phyloP scores from a whole-genome alignment of 2,797 vertebrate genomes.

The Carduelis carduelis region DNA sequence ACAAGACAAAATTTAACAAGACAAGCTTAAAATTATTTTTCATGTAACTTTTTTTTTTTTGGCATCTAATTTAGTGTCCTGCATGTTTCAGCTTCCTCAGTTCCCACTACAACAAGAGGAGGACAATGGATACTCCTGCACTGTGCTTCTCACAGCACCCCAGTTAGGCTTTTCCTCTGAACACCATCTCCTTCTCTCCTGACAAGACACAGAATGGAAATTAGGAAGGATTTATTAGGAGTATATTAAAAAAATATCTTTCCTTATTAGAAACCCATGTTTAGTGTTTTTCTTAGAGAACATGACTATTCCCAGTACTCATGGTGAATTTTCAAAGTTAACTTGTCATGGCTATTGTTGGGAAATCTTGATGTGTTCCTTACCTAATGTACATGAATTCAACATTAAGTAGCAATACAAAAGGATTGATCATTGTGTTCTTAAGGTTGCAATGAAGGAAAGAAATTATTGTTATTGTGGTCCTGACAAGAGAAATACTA shows the following conservation, averaged over 20 bases:
- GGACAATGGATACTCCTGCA: rapidly evolving
- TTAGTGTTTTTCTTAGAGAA: not conserved
- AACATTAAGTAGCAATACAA: not conserved
- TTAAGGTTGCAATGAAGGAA: not conserved
- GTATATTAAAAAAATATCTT: not conserved
- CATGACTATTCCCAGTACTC: not conserved
- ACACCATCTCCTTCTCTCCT: not conserved
- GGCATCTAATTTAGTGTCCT: not conserved
- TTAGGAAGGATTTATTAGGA: not conserved
- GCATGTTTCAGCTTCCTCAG: not conserved
- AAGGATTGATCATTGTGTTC: not conserved
- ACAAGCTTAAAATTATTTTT: not conserved
- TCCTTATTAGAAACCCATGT: not conserved
- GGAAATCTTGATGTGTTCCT: not conserved
- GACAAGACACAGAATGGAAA: not conserved
- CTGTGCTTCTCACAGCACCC: not conserved
- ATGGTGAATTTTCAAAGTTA: not conserved
- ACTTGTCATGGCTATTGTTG: not conserved
- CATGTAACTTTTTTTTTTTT: not conserved
- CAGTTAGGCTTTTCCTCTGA: not conserved
- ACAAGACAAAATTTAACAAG: not conserved
- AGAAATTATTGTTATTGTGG: not conserved
- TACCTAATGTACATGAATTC: not conserved
- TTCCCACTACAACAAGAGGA: rapidly evolving
- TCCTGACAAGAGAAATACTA: not conserved